Evolutionary conservation across 2,113 vertebrate genomes (phyloP).

Genomic region (Cephalopholis sonnerati): DNA sequence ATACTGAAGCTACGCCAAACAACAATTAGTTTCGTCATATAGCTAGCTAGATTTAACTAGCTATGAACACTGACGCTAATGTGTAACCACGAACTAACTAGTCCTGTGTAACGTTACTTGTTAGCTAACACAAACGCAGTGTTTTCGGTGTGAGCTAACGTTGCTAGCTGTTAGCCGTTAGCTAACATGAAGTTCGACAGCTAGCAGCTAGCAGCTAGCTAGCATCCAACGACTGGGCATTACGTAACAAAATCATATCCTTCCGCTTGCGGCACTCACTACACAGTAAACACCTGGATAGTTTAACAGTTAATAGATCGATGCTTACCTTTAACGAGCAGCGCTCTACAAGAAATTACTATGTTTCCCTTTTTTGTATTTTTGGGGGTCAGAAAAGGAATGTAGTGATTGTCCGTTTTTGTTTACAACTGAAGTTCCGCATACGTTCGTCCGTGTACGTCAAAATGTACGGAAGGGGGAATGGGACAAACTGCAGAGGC

Average conservation of each 20-base stretch:
- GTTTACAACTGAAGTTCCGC: constrained; percentile 77
- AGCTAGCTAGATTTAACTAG: neutral
- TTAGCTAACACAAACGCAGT: neutral
- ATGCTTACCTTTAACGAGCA: constrained; percentile 43
- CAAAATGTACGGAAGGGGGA: constrained; percentile 35
- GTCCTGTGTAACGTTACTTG: neutral
- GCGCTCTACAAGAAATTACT: neutral
- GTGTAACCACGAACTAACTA: neutral
- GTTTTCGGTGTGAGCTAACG: neutral
- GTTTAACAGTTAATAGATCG: accelerated
- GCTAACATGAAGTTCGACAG: constrained; percentile 25
- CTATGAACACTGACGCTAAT: neutral
- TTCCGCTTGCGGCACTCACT: neutral
- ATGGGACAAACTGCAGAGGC: constrained; percentile 29
- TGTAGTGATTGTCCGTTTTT: constrained; percentile 51
- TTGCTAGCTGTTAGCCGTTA: neutral
- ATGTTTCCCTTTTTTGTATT: neutral
- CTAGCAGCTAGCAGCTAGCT: constrained; percentile 34
- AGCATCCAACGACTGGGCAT: constrained; percentile 1
- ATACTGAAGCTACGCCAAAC: neutral
- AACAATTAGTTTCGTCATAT: neutral
- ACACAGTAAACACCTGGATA: accelerated
- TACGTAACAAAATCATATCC: constrained; percentile 45
- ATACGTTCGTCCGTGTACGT: constrained; percentile 45
- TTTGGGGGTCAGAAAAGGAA: constrained; percentile 4